Conservation (phyloP, 2,113 vertebrate genomes). For the Saimiri boliviensis region DNA sequence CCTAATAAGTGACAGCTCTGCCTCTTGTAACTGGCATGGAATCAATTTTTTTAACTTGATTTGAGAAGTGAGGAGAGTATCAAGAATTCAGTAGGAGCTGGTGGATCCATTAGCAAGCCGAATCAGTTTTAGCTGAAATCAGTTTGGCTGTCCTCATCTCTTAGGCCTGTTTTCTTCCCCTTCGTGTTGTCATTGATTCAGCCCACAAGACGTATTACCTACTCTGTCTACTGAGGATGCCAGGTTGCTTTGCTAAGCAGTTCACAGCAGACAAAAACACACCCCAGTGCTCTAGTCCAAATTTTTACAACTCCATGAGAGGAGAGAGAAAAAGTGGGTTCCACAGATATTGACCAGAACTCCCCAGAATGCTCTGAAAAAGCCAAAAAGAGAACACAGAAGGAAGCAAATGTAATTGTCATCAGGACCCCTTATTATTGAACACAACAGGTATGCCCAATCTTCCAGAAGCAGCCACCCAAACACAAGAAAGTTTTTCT, state of each 20-base stretch:
- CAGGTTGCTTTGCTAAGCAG: not conserved
- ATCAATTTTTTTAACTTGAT: constrained; percentile 74
- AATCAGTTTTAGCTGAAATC: constrained; percentile 23
- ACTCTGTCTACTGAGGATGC: constrained; percentile 25
- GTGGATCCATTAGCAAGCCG: constrained; percentile 55
- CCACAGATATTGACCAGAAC: not conserved
- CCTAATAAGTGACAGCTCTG: constrained; percentile 56
- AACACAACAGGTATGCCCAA: too few relatives aligned
- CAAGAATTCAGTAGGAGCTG: constrained; percentile 40
- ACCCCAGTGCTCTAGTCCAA: not conserved
- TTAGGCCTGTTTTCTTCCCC: not conserved
- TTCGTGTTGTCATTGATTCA: constrained; percentile 41
- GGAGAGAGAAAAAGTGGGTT: not conserved
- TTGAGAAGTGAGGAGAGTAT: constrained; percentile 59
- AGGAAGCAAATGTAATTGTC: not conserved
- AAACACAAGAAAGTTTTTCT: not conserved
- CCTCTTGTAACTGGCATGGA: constrained; percentile 68
- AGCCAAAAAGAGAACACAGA: not conserved
- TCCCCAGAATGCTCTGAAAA: not conserved
- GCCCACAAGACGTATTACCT: constrained; percentile 24
- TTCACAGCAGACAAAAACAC: not conserved
- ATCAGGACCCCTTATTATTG: not conserved
- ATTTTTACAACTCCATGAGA: not conserved
- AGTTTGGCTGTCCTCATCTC: constrained; percentile 15
- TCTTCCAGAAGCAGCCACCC: not conserved